Conservation (phyloP, 2,888 invertebrate genomes). For the Ceratothoa steindachneri region DNA sequence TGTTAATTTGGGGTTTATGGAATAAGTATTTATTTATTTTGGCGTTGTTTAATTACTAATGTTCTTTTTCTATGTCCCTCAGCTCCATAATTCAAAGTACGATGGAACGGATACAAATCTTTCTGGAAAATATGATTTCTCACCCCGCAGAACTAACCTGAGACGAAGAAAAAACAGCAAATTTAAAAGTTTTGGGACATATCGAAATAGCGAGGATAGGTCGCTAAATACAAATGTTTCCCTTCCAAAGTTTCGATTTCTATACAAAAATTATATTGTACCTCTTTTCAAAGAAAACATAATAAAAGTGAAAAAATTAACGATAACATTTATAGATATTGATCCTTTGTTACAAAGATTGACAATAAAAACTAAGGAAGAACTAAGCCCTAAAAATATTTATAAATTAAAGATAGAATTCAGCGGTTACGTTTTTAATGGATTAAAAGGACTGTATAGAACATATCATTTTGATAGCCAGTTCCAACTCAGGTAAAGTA, state of each 20-base stretch:
- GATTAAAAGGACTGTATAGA: not conserved
- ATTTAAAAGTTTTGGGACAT: not conserved
- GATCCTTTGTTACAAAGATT: not conserved
- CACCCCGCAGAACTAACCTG: too few species aligned
- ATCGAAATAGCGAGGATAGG: not conserved
- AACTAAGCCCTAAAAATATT: not conserved
- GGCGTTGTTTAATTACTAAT: too few species aligned
- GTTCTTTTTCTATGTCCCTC: too few species aligned
- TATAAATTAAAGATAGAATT: not conserved
- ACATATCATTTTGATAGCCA: not conserved
- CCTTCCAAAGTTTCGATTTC: not conserved
- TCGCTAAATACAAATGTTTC: not conserved
- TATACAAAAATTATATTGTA: not conserved
- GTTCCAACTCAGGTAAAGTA: not conserved
- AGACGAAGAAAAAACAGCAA: not conserved
- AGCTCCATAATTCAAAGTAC: too few species aligned
- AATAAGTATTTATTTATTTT: too few species aligned
- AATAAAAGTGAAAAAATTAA: not conserved
- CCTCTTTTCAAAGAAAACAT: not conserved
- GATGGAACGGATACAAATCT: too few species aligned
- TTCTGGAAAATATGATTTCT: too few species aligned
- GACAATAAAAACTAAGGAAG: not conserved
- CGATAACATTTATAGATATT: not conserved
- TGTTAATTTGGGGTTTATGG: too few species aligned
- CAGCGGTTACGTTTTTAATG: not conserved